Base-by-base conservation (phyloP, 2,888 invertebrate species). In the Drosophila leonis region DNA sequence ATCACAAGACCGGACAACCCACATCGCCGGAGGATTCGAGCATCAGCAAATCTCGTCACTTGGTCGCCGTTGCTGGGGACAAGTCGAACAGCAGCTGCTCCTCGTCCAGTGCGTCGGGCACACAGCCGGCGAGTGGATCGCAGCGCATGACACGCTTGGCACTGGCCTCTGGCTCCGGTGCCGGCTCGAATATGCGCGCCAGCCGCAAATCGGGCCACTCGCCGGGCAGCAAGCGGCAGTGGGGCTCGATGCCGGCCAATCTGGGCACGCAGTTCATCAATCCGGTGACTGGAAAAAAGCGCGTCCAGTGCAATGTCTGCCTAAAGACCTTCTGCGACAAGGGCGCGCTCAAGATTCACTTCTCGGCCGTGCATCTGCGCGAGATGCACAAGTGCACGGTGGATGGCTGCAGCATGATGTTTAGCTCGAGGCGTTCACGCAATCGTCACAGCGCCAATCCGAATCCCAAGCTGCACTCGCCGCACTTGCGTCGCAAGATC, bases 341-440 rank as follows among this genome's bases (percentile, higher is more conserved):
- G 94, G 99, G 99, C 72, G 99, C 99, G 1, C 94, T 99, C 29
- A 99, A 99, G 94, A 99, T 99, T 9, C 99, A 99, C 93, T 99
- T 99, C 92, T 98, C 98, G 57, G 99, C 99, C 0, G 99, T 99
- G 12, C 99, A 99, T 92, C 94, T 99, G 70, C 95, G 99, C 44
- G 99, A 99, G 94, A 99, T 99, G 99, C 99, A 99, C 93, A 98
- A 98, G 93, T 99, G 99, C 92, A 99, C 99, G 0, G 98, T 99
- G 0, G 98, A 98, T 92, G 99, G 99, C 0, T 99, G 99, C 93
- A 98, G 98, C 92, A 99, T 99, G 98, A 98, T 98, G 98, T 99
- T 99, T 92, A 99, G 98, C 92, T 99, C 98, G 13, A 94, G 99
- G 78, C 94, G 99, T 79, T 98, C 98, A 31, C 95, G 99, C 59